Evolutionary conservation across 1,140 invertebrate species (phyloP).

Genomic region (Acromyrmex heyeri): DNA sequence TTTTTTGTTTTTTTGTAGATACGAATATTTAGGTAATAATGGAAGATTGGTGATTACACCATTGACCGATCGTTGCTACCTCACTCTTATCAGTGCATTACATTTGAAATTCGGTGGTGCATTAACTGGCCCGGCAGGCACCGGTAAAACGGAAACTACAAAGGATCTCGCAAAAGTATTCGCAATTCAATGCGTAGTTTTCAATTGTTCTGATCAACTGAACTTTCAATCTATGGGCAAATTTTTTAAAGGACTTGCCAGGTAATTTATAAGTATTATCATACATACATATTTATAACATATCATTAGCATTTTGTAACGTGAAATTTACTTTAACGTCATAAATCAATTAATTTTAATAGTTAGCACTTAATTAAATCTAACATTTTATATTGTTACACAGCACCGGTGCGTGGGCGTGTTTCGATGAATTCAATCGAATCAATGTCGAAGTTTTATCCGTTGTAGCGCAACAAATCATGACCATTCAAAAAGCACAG

Average conservation of each 20-base stretch:
- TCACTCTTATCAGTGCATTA: slow-evolving; percentile 90
- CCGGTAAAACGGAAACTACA: slow-evolving; percentile 92
- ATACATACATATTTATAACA: no score
- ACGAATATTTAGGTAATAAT: slow-evolving; percentile 90
- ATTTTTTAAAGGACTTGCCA: slow-evolving; percentile 88
- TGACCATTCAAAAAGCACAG: slow-evolving; percentile 89
- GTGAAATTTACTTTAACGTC: background rate
- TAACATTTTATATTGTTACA: slow-evolving; percentile 76
- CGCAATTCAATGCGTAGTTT: slow-evolving; percentile 92
- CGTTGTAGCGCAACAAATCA: slow-evolving; percentile 89
- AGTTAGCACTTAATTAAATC: background rate
- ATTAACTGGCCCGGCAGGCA: slow-evolving; percentile 91
- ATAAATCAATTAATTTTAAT: background rate
- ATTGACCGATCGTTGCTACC: slow-evolving; percentile 91
- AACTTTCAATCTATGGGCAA: slow-evolving; percentile 92
- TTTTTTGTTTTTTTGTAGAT: slow-evolving; percentile 76
- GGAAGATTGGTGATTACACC: slow-evolving; percentile 93
- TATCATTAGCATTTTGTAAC: background rate
- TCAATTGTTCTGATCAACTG: slow-evolving; percentile 92
- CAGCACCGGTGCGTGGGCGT: slow-evolving; percentile 91
- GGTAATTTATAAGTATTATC: slow-evolving; percentile 73
- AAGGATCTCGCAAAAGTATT: slow-evolving; percentile 93
- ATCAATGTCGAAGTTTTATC: slow-evolving; percentile 91
- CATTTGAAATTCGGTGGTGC: slow-evolving; percentile 92
- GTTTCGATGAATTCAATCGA: slow-evolving; percentile 93